Evolutionary conservation across 2,888 invertebrate genomes (phyloP).

Genomic region (Ennomos quercinarius): DNA sequence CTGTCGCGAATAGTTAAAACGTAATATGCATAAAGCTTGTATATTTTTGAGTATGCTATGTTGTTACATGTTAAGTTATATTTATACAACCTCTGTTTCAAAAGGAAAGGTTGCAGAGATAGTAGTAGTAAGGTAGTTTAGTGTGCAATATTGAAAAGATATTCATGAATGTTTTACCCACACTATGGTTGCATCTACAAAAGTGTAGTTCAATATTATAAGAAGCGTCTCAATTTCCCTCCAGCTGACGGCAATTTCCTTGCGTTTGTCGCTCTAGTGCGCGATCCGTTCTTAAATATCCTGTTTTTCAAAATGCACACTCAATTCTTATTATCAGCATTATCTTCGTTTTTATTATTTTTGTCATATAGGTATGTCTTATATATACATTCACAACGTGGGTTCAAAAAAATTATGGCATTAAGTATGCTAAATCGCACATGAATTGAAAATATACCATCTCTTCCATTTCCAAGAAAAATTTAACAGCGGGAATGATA

Average conservation of each 20-base stretch:
- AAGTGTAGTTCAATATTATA: slow-evolving; percentile 60
- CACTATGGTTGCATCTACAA: slow-evolving; percentile 51
- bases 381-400: too few species aligned
- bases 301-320: slow-evolving; percentile 6
- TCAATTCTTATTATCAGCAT: not conserved
- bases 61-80: not conserved
- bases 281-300: slow-evolving; percentile 27
- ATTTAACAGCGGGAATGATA: slow-evolving; percentile 7
- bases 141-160: slow-evolving; percentile 34
- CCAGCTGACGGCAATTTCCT: slow-evolving; percentile 73
- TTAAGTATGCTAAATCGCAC: too few species aligned
- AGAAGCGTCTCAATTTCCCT: slow-evolving; percentile 76
- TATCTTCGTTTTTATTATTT: too few species aligned
- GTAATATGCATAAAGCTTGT: too few species aligned
- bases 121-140: slow-evolving; percentile 8
- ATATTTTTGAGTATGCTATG: too few species aligned
- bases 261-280: slow-evolving; percentile 62
- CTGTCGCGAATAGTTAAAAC: not conserved
- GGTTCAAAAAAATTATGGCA: too few species aligned
- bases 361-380: too few species aligned
- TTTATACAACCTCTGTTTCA: too few species aligned
- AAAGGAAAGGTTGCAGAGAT: not conserved
- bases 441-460: too few species aligned
- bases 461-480: too few species aligned
- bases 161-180: slow-evolving; percentile 40